Conservation (phyloP, 2,797 vertebrate genomes). For the Discoglossus pictus region DNA sequence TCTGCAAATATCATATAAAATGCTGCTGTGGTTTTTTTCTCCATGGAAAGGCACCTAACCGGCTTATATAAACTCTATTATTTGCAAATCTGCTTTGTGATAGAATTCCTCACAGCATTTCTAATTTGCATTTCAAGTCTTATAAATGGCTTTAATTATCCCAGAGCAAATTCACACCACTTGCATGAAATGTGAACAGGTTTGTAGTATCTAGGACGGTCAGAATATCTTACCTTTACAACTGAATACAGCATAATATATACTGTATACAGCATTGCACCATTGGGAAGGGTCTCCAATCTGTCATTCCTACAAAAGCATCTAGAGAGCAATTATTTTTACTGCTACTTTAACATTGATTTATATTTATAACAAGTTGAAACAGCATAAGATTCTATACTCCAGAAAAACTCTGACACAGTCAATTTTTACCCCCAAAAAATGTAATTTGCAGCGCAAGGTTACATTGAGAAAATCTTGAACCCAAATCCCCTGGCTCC, state of each 20-base stretch:
- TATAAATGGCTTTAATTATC: constrained; percentile 35
- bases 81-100: constrained; percentile 32
- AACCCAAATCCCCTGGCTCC: constrained; percentile 30
- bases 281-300: constrained; percentile 27
- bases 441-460: constrained; percentile 24
- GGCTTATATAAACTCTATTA: neutral
- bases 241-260: constrained; percentile 12
- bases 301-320: constrained; percentile 13
- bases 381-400: neutral
- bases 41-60: neutral
- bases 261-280: neutral
- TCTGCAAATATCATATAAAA: neutral
- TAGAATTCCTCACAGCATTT: neutral
- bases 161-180: constrained; percentile 1
- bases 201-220: constrained; percentile 8
- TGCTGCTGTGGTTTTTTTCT: neutral
- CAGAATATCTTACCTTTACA: constrained; percentile 21
- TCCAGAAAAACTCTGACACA: neutral
- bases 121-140: constrained; percentile 26
- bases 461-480: constrained; percentile 3
- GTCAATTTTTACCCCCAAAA: constrained; percentile 1
- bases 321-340: constrained; percentile 43
- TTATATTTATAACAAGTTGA: constrained; percentile 9
- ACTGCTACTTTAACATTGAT: constrained; percentile 31
- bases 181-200: neutral